Evolutionary conservation across 2,797 vertebrate species (phyloP).

Genomic region (Acanthurus lineatus): DNA sequence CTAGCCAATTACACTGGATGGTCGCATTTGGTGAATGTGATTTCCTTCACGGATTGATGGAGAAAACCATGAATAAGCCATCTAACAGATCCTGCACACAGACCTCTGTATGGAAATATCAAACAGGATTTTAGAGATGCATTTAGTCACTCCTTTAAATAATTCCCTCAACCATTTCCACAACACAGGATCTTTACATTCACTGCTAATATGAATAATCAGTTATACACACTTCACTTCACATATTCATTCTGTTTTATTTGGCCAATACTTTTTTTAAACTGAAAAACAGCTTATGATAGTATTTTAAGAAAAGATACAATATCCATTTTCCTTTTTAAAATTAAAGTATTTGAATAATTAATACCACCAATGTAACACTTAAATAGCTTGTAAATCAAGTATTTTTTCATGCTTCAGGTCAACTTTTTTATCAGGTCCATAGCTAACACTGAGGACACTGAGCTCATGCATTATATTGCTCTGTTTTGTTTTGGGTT

Average conservation of each 20-base stretch:
- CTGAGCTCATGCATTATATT: background rate
- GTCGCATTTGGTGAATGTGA: constrained; percentile 65
- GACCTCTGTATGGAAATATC: constrained; percentile 39
- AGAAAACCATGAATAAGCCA: constrained; percentile 61
- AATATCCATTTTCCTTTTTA: background rate
- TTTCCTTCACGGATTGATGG: constrained; percentile 59
- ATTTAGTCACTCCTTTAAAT: constrained; percentile 22
- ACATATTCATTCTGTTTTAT: background rate
- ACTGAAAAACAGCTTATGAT: background rate
- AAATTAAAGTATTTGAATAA: background rate
- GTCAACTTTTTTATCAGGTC: background rate
- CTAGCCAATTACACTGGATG: constrained; percentile 72
- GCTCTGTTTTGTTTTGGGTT: background rate
- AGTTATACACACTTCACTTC: constrained; percentile 19
- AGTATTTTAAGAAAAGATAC: background rate
- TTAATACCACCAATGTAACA: background rate
- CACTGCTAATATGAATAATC: constrained; percentile 37
- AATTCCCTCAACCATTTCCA: constrained; percentile 31
- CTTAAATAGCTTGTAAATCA: background rate
- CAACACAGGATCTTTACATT: constrained; percentile 19
- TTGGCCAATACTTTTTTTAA: background rate
- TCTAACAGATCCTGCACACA: constrained; percentile 41
- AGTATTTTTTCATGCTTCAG: constrained; percentile 1
- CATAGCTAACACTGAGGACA: background rate
- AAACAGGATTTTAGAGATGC: constrained; percentile 43